Evolutionary conservation across 2,888 invertebrate species (phyloP), one percentile per base, ranked within the genome.

Genomic region (Drosophila neonasuta): DNA sequence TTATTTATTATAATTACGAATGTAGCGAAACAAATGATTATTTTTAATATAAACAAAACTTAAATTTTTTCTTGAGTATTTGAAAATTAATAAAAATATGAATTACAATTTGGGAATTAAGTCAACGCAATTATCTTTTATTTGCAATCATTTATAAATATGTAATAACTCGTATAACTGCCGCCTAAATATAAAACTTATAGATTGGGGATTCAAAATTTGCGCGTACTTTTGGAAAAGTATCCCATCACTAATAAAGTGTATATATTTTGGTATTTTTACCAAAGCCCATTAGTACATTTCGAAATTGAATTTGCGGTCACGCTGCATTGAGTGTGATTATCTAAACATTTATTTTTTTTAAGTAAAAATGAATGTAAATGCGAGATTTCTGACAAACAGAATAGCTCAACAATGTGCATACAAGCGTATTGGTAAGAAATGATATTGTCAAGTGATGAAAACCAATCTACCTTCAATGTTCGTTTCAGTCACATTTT

Each of bases 391-490:
- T 44, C 20, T 82, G 36, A 64, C 49, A 3, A 71, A 69, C 10
- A 77, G 63, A 39, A 41, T 80, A 15, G 48, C 71, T 0, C 75
- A 78, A 4, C 77, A 80, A 46, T 62, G 66, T 51, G 54, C 50
- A 3, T 71, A 77, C 45, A 85, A 73, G 24, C 72, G 81, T 11
- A 71, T 87, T 62, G 85, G 88, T 88, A 70, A 69, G 71, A 17
- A 11, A 1, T 17, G 1, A 5, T n/a, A 3, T 10, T 4, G 5
- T n/a, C 2, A n/a, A 13, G 10, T 8, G 9, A 6, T 6, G 24
- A 20, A 7, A 36, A 2, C 3, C 9, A 9, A 44, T 44, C 52
- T 4, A 51, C 5, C 24, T 8, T 17, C 0, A 15, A 46, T 7
- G 30, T 13, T 1, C 20, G 17, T 74, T 52, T 58, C 57, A 86